Conservation (phyloP, 2,888 invertebrate species). For the Lepas anatifera region DNA sequence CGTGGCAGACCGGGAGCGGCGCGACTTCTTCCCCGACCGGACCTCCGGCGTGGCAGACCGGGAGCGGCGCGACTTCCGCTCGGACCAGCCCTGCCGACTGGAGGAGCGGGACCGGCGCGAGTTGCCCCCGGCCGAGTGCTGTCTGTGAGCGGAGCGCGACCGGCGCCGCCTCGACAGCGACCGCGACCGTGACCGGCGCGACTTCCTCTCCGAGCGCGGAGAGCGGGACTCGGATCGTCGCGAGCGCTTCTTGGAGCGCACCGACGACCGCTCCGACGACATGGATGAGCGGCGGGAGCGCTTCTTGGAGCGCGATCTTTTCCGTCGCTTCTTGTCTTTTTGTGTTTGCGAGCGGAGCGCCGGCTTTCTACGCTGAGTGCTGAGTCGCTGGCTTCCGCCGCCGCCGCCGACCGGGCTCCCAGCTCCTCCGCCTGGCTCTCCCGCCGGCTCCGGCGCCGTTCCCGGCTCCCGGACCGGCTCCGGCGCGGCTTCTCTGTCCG, state of each 20-base stretch:
- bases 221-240: background rate
- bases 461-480: background rate
- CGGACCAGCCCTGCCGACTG: background rate
- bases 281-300: background rate
- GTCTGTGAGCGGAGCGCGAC: background rate
- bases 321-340: background rate
- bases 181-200: background rate
- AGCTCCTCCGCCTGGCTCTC: background rate
- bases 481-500: no score
- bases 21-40: background rate
- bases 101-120: background rate
- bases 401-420: background rate
- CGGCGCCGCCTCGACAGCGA: background rate
- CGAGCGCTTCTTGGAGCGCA: background rate
- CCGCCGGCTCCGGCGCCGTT: background rate
- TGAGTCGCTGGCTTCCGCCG: background rate
- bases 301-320: background rate
- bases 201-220: background rate
- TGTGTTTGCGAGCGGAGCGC: background rate
- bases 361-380: background rate
- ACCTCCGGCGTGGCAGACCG: no score
- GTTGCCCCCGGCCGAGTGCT: background rate
- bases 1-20: background rate
- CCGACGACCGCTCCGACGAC: background rate
- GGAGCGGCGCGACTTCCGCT: background rate